phyloP scores from a whole-genome alignment of 2,888 invertebrate species.

The Agrochola lychnidis region DNA sequence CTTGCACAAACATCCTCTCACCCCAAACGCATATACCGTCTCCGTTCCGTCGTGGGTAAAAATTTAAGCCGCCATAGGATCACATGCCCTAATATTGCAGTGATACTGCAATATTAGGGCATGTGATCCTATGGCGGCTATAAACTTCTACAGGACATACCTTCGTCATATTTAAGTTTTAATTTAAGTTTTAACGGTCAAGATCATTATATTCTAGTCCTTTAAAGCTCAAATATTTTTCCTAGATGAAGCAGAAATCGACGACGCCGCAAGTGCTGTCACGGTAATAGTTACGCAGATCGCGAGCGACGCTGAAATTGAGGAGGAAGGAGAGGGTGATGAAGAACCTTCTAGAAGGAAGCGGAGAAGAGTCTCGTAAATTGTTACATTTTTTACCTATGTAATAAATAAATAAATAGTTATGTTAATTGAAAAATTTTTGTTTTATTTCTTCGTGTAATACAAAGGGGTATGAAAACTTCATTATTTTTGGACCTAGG shows the following conservation, averaged over 20 bases:
- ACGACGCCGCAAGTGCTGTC: conserved; percentile 70
- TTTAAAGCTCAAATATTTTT: conserved; percentile 27
- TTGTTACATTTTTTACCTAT: neutral
- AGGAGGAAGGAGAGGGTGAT: conserved; percentile 59
- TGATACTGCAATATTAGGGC: no score
- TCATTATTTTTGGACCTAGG: no score
- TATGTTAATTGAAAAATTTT: neutral
- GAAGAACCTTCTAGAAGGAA: conserved; percentile 68
- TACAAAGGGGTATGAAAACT: no score
- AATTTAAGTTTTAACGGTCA: neutral
- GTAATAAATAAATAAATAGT: conserved; percentile 21
- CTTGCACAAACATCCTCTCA: no score
- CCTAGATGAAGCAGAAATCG: conserved; percentile 69
- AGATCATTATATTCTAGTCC: neutral
- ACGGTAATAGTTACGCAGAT: conserved; percentile 70
- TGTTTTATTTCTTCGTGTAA: neutral
- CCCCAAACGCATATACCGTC: no score
- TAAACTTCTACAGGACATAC: no score
- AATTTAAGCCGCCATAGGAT: no score
- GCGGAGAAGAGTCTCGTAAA: conserved; percentile 72
- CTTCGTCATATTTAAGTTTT: no score
- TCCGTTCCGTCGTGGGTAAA: no score
- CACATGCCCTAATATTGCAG: no score
- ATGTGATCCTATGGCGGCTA: no score
- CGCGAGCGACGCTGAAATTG: conserved; percentile 52